These are phyloP conservation scores for Mongoloraphidia duomilia DNA, from an alignment of 2,888 invertebrate species.

Conservation along the genomic window DNA sequence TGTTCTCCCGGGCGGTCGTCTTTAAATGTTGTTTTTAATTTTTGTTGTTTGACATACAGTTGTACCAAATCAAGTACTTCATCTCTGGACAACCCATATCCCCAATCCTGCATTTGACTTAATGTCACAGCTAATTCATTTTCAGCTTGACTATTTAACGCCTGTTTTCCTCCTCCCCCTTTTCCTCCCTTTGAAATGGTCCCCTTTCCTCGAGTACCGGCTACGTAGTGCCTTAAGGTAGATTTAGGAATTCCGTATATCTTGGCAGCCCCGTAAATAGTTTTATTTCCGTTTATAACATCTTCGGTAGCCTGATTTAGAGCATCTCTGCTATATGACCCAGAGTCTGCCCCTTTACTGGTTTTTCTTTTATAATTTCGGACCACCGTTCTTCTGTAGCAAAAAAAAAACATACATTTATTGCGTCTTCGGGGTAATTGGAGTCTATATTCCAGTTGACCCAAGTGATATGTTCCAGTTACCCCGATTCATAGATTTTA, in stretches of 20 bases:
- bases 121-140: conserved; percentile 4
- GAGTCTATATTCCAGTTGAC: too few relatives aligned
- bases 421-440: too few relatives aligned
- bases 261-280: conserved; percentile 6
- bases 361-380: too few relatives aligned
- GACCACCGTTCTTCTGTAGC: too few relatives aligned
- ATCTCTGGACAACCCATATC: conserved; percentile 8
- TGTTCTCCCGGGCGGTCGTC: not conserved
- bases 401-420: too few relatives aligned
- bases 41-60: conserved; percentile 3
- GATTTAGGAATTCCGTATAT: conserved; percentile 10
- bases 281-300: conserved; percentile 9
- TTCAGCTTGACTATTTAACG: conserved; percentile 7
- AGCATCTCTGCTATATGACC: too few relatives aligned
- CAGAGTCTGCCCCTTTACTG: too few relatives aligned
- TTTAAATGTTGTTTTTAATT: conserved; percentile 2
- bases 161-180: conserved; percentile 8
- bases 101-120: conserved; percentile 8
- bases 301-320: conserved; percentile 4
- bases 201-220: conserved; percentile 8
- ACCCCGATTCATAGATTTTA: too few relatives aligned
- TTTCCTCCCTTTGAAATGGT: conserved; percentile 8
- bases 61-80: conserved; percentile 9
- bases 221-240: conserved; percentile 9
- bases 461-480: too few relatives aligned